Percentiles rank a stretch among this genome's conserved stretches.
Evolutionary conservation across 2,113 vertebrate species (phyloP).

Genomic region (Polypterus senegalus): DNA sequence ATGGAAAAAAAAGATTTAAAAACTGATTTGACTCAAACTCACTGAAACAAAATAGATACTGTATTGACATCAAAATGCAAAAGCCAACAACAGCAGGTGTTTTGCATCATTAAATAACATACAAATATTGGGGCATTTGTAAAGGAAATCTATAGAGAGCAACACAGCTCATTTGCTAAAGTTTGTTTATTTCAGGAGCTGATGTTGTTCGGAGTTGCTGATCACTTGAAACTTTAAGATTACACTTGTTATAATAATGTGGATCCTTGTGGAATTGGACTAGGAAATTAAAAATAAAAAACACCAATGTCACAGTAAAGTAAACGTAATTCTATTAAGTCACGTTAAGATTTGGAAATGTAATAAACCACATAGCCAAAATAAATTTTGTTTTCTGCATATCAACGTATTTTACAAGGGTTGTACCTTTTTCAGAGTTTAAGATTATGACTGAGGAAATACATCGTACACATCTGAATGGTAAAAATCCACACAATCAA

Average conservation of each 20-base stretch:
- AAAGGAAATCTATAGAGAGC: slow-evolving; percentile 42
- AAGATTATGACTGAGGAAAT: too few relatives aligned
- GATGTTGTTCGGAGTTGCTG: slow-evolving; percentile 12
- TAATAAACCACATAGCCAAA: slow-evolving; percentile 81
- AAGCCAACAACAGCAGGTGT: slow-evolving; percentile 50
- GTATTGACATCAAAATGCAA: slow-evolving; percentile 50
- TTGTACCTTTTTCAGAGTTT: slow-evolving; percentile 39
- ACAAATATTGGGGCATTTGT: slow-evolving; percentile 68
- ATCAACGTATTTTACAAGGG: slow-evolving; percentile 92
- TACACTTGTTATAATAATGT: too few relatives aligned
- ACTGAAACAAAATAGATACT: slow-evolving; percentile 54
- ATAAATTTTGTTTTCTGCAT: slow-evolving; percentile 80
- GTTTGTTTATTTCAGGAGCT: slow-evolving; percentile 59
- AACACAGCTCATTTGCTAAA: slow-evolving; percentile 28
- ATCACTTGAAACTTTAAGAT: too few relatives aligned
- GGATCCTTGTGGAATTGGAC: too few relatives aligned
- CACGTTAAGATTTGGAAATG: slow-evolving; percentile 68
- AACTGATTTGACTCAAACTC: slow-evolving; percentile 47
- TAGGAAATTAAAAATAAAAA: slow-evolving; percentile 38
- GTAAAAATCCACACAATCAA: too few relatives aligned
- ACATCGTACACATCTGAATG: too few relatives aligned
- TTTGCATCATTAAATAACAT: slow-evolving; percentile 55
- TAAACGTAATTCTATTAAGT: slow-evolving; percentile 74
- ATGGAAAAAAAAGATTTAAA: not conserved
- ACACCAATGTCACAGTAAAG: slow-evolving; percentile 59